These are phyloP conservation scores for Stichopus chloronotus DNA, from an alignment of 35 echinoderm and acorn worm genomes.

Conservation along the genomic window DNA sequence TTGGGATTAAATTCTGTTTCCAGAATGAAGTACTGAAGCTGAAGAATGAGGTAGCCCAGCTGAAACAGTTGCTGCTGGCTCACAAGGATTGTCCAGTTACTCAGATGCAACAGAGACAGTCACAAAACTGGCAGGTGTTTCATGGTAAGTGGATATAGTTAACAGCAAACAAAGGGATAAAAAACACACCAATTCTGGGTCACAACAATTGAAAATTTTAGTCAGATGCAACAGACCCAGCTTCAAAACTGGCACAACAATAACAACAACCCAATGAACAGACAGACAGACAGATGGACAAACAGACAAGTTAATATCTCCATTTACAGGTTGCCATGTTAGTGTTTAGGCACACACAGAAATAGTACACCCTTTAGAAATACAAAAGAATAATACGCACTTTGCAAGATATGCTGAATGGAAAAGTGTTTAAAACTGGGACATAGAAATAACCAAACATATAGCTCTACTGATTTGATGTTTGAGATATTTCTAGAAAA, in stretches of 20 bases:
- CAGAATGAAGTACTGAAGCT: slow-evolving; percentile 90
- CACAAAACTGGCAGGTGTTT: slow-evolving; percentile 50
- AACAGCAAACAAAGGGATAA: not conserved
- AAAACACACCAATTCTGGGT: not conserved
- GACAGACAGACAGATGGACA: too few species aligned
- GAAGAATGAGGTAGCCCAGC: slow-evolving; percentile 86
- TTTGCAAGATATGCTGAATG: too few species aligned
- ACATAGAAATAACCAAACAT: too few species aligned
- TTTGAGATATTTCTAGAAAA: too few species aligned
- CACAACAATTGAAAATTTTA: not conserved
- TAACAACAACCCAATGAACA: too few species aligned
- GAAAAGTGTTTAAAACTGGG: too few species aligned
- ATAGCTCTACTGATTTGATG: too few species aligned
- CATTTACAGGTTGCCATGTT: too few species aligned
- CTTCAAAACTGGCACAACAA: not conserved
- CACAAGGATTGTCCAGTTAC: slow-evolving; percentile 99
- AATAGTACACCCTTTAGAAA: too few species aligned
- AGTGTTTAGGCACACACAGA: too few species aligned
- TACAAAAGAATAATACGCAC: too few species aligned
- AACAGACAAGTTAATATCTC: too few species aligned
- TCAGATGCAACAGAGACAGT: slow-evolving; percentile 66
- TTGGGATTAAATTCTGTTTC: not conserved
- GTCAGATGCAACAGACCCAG: not conserved
- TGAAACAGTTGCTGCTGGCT: slow-evolving; percentile 89
- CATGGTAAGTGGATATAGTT: slow-evolving; percentile 10